Evolutionary conservation across 1,140 invertebrate genomes (phyloP).

Genomic region (Psix sp.): DNA sequence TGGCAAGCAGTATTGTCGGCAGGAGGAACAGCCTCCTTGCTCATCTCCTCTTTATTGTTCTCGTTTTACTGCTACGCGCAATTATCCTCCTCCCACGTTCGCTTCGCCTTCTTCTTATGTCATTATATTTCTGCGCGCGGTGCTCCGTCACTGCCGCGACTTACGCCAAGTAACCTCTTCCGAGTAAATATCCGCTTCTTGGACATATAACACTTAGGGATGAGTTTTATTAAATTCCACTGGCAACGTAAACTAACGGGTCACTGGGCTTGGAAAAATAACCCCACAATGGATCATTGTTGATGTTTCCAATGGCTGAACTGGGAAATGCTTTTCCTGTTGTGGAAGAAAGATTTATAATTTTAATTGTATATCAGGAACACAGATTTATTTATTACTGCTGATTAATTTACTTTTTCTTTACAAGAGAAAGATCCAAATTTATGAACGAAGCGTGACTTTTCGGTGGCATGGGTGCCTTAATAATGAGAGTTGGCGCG

Average conservation of each 20-base stretch:
- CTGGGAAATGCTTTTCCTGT: slow-evolving; percentile 7
- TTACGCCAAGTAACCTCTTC: slow-evolving; percentile 48
- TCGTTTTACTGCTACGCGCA: slow-evolving; percentile 57
- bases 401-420: slow-evolving; percentile 30
- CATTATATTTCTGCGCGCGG: slow-evolving; percentile 38
- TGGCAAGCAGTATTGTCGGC: slow-evolving; percentile 55
- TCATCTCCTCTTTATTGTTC: slow-evolving; percentile 56
- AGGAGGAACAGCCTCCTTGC: slow-evolving; percentile 39
- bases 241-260: slow-evolving; percentile 27
- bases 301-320: slow-evolving; percentile 19
- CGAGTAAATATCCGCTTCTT: slow-evolving; percentile 58
- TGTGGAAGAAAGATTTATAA: slow-evolving; percentile 32
- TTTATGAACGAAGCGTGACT: slow-evolving; percentile 27
- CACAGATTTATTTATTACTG: slow-evolving; percentile 39
- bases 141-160: slow-evolving; percentile 27
- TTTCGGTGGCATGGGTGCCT: neutral
- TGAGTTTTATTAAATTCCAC: slow-evolving; percentile 58
- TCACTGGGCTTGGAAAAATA: slow-evolving; percentile 25
- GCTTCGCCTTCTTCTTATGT: slow-evolving; percentile 55
- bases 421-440: slow-evolving; percentile 7
- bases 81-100: slow-evolving; percentile 60
- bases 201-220: slow-evolving; percentile 49
- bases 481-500: neutral
- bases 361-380: slow-evolving; percentile 40
- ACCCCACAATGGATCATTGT: slow-evolving; percentile 38